Percentiles rank a stretch among this genome's conserved stretches.
These are phyloP conservation scores for Ferrisia virgata DNA, from an alignment of 2,888 invertebrate species.

Conservation along the genomic window DNA sequence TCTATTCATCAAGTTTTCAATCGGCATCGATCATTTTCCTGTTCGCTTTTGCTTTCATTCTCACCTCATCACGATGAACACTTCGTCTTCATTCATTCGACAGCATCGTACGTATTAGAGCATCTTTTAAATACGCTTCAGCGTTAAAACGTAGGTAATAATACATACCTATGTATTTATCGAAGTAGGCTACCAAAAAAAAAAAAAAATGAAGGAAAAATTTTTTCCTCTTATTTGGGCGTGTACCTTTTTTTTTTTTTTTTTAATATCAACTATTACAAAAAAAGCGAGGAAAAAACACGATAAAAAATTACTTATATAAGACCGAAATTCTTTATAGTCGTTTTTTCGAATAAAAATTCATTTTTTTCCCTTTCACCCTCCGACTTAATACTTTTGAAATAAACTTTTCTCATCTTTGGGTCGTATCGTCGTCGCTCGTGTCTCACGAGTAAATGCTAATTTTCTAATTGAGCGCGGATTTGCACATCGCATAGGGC, in stretches of 20 bases:
- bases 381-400: background rate
- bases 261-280: no score
- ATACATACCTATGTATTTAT: no score
- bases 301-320: background rate
- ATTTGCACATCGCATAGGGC: background rate
- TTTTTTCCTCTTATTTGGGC: background rate
- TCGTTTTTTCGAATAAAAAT: background rate
- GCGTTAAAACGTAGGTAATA: background rate
- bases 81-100: background rate
- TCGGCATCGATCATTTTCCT: background rate
- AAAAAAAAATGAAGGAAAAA: background rate
- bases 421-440: background rate
- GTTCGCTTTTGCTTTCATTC: no score
- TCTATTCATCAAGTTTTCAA: background rate
- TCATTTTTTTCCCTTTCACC: background rate
- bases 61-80: background rate
- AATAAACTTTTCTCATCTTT: slow-evolving; percentile 5
- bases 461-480: slow-evolving; percentile 7
- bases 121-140: background rate
- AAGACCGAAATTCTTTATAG: background rate
- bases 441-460: background rate
- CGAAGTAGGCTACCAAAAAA: background rate
- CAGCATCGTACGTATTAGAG: background rate
- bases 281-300: background rate
- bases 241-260: background rate